Base-by-base conservation (phyloP, 2,113 vertebrate species). In the Glaucidium brasilianum region DNA sequence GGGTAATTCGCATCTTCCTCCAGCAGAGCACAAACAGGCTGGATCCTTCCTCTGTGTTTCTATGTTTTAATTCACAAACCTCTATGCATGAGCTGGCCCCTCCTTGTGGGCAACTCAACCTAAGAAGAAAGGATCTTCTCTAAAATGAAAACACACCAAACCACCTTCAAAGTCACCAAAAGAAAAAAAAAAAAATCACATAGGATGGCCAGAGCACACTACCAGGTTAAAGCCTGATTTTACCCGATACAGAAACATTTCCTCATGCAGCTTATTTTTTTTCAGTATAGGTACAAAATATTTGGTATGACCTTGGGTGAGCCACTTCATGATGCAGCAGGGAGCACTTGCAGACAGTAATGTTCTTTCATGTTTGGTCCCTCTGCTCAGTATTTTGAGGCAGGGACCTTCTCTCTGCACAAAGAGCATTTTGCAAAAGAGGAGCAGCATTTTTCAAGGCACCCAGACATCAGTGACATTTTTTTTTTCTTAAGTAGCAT, bases 401-500 rank as follows among this genome's bases (percentile, higher is more conserved):
- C 34, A 84, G 35, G 30, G 22, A 75, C 66, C 45, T 89, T 25
- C 60, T 73, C 84, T 45, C 22, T 19, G 63, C 21, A 53, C 30
- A 67, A 88, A 52, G n/a, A 63, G 17, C 37, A 52, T 63, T 67
- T 71, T 12, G 14, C 87, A 22, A 60, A 79, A 89, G 34, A 91
- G 30, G 6, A 80, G 34, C 10, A 0, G 0, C 49, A 10, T 85
- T 95, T 85, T 95, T 86, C 49, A 23, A 92, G 53, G 62, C 58
- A 72, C 45, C 69, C 27, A 62, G 34, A 41, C 22, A 95, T 8
- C 60, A 77, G 53, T 16, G 68, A 68, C 30, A 3, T 41, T 10
- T 37, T 75, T 91, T 80, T 88, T 80, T 94, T 19, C 73, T 75
- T 75, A 85, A 96, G 96, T 67, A 95, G 58, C 45, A 22, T 3